Conservation (phyloP, 2,113 vertebrate species). For the Indri indri region DNA sequence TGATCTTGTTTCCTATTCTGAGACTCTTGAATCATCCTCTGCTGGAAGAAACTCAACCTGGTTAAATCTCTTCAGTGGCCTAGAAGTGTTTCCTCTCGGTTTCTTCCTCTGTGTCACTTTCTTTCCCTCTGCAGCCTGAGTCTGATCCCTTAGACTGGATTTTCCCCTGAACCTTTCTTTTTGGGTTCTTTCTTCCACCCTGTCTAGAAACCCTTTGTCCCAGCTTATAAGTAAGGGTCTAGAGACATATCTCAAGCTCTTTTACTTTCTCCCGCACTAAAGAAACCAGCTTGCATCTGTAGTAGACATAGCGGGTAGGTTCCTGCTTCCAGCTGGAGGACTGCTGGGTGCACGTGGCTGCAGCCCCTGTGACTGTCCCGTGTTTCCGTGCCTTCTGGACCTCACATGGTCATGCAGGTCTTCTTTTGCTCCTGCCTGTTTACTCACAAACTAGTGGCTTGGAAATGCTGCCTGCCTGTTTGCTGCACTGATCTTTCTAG, state of each 20-base stretch:
- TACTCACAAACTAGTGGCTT: background rate
- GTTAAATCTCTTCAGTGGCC: background rate
- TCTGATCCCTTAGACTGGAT: background rate
- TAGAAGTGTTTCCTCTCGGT: background rate
- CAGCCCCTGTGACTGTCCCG: background rate
- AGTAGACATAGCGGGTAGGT: no score
- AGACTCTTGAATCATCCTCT: constrained; percentile 21
- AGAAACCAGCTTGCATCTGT: background rate
- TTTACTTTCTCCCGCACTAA: background rate
- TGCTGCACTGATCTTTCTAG: background rate
- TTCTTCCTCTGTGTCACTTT: background rate
- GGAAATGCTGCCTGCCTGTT: background rate
- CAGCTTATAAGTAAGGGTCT: background rate
- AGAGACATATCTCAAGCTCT: background rate
- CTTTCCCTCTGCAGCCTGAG: background rate
- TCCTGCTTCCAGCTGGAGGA: background rate
- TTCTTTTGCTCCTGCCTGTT: background rate
- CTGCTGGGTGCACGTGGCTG: background rate
- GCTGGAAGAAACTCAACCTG: background rate
- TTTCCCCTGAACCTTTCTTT: background rate
- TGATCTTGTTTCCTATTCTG: constrained; percentile 21
- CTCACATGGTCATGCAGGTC: background rate
- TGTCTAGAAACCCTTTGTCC: background rate
- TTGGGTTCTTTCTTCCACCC: background rate
- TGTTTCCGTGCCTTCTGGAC: background rate